Evolutionary conservation across 2,888 invertebrate genomes (phyloP), one percentile per base, ranked within the genome.

Genomic region (Aphrophora alni): DNA sequence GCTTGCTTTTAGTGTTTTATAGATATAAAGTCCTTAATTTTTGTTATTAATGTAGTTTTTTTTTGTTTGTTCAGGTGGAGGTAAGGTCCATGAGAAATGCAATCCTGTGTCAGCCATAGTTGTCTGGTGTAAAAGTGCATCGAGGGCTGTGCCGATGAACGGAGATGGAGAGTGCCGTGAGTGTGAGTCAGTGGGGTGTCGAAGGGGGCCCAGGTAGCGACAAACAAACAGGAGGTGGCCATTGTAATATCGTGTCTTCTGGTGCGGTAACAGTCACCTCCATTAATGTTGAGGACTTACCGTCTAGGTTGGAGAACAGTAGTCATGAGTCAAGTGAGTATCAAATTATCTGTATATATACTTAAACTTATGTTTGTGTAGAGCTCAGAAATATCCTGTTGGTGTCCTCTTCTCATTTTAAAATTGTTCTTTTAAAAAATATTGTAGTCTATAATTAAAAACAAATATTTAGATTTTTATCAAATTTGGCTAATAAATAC

Each of bases 261-360:
- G 86, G 86, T 24, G 83, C 84, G 38, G 85, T 86, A 70, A 85
- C 85, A 12, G 85, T 85, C 26, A 86, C 86, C 80, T 85, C 86
- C 81, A 85, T 86, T 77, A 86, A 85, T 83, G 82, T 84, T 76
- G 83, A 82, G 72, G 83, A 81, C 80, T 76, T 77, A 78, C 82
- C 80, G 77, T 59, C 59, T 59, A 59, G 78, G 79, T 80, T 80
- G 78, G 77, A 75, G 51, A 75, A 38, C 21, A 75, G 27, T 27
- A 70, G 72, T 44, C 72, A 78, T 59, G 26, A 82, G 71, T 68
- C 68, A 38, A 33, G 59, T 71, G 77, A 44, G 44, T 38, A 21
- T 28, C 25, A 25, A 21, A 5, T 21, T 17, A 4, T 17, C 38
- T 72, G n/a, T 74, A 51, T 33, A 4, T 33, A 33, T 33, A 7